These are phyloP conservation scores for Chanos chanos DNA, from an alignment of 2,797 vertebrate species.

Conservation along the genomic window DNA sequence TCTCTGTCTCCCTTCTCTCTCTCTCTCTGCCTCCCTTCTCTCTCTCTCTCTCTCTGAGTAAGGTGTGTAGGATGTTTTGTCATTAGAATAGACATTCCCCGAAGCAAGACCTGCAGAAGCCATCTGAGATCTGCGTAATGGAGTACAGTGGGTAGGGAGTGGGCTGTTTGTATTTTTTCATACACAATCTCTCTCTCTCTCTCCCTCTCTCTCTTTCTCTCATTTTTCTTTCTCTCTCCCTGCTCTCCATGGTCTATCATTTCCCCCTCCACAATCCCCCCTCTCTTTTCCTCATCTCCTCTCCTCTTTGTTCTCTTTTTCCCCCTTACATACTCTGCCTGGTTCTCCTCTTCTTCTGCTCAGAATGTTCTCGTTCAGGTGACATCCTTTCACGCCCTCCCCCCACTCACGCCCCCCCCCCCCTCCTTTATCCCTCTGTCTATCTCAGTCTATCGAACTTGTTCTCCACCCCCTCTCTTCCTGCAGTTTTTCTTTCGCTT, in stretches of 20 bases:
- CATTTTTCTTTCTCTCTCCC: conserved; percentile 49
- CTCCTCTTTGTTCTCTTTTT: conserved; percentile 38
- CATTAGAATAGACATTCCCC: conserved; percentile 81
- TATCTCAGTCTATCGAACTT: conserved; percentile 40
- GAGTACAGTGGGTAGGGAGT: conserved; percentile 76
- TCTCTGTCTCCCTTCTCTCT: background rate
- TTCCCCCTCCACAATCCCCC: conserved; percentile 33
- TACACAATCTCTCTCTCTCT: conserved; percentile 50
- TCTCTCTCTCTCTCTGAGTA: conserved; percentile 63
- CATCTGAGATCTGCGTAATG: conserved; percentile 77
- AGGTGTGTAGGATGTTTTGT: conserved; percentile 77
- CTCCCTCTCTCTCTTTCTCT: conserved; percentile 51
- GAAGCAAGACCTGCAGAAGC: conserved; percentile 76
- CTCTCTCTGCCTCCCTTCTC: conserved; percentile 31
- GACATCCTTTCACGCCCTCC: conserved; percentile 36
- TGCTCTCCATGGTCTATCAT: conserved; percentile 43
- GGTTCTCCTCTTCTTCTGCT: conserved; percentile 12
- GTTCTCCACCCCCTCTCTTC: conserved; percentile 34
- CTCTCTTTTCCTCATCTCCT: conserved; percentile 28
- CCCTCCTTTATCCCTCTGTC: conserved; percentile 25
- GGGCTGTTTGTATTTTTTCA: conserved; percentile 66
- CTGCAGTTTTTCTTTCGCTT: conserved; percentile 74
- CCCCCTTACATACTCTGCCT: conserved; percentile 38
- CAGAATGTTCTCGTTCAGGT: conserved; percentile 40
- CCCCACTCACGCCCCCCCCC: conserved; percentile 53